Base-by-base conservation (phyloP, 2,888 invertebrate genomes). In the Petrolisthes manimaculis region DNA sequence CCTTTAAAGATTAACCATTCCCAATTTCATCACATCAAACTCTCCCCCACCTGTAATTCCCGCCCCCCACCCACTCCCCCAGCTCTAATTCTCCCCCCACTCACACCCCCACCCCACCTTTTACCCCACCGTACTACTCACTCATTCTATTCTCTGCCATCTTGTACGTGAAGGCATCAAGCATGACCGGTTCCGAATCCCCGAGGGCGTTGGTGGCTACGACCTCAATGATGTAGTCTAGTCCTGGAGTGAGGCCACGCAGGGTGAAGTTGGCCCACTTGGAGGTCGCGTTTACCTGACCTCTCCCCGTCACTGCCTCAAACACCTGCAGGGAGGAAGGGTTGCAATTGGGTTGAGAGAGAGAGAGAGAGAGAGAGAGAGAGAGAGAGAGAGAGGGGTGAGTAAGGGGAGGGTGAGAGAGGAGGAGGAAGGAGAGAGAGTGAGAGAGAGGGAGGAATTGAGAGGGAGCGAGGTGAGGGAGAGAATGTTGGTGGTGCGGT, bases 101-200 rank as follows among this genome's bases (percentile, higher is more conserved):
- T 18, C 69, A 74, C 74, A 74, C 5, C n/a, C 14, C 4, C n/a
- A 74, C n/a, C 9, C 8, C 8, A 67, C 8, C 67, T 67, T 14
- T 6, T 6, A 18, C 5, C 21, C 4, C n/a, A n/a, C n/a, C n/a
- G n/a, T n/a, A n/a, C n/a, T n/a, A 75, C 75, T 75, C 75, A 75
- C 75, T 8, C 75, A 75, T 75, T 37, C 75, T 75, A 14, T 75
- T 75, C 75, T 75, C 75, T 5, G 75, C 75, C 75, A 37, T 75
- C 75, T 75, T 75, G 75, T 75, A 75, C 1, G 75, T 75, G 37
- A 75, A 75, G 37, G 75, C 75, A 9, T 75, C 75, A 14, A 75
- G 75, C 9, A 51, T 75, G 37, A 75, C 75, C 9, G 75, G 1
- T 5, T 8, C 6, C 4, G 75, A 75, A 14, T 37, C 4, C 5